Evolutionary conservation across 2,888 invertebrate genomes (phyloP).

Genomic region (Leptopilina myrica): DNA sequence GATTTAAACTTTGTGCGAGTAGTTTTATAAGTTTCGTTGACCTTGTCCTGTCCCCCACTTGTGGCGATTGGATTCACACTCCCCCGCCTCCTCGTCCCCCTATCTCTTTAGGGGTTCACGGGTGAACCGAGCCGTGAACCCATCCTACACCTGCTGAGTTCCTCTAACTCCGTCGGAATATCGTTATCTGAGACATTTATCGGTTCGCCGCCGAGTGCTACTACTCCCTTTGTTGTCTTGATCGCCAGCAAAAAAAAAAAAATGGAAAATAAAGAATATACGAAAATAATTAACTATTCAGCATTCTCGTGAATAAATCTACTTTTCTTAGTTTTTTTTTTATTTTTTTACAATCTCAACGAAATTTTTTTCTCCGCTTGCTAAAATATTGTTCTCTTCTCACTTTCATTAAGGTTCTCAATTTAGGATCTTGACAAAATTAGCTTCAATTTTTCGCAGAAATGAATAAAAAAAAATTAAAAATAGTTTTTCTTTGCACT

Average conservation of each 20-base stretch:
- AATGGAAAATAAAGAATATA: neutral
- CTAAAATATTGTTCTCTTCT: neutral
- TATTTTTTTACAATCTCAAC: neutral
- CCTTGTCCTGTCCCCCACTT: conserved; percentile 65
- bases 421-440: no score
- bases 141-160: conserved; percentile 53
- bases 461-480: no score
- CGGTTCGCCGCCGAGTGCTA: conserved; percentile 6
- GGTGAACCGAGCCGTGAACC: conserved; percentile 65
- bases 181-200: conserved; percentile 35
- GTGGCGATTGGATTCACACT: conserved; percentile 47
- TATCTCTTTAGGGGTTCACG: conserved; percentile 46
- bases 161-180: conserved; percentile 28
- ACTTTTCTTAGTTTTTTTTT: neutral
- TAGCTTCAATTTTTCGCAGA: no score
- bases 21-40: conserved; percentile 71
- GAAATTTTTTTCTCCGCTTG: no score
- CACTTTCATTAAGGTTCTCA: no score
- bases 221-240: conserved; percentile 6
- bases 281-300: neutral
- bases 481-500: no score
- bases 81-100: conserved; percentile 51
- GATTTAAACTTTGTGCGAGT: conserved; percentile 64
- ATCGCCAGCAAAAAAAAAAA: neutral
- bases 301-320: neutral